These are phyloP conservation scores for Gallinago media DNA, from an alignment of 2,113 vertebrate species.

Conservation along the genomic window DNA sequence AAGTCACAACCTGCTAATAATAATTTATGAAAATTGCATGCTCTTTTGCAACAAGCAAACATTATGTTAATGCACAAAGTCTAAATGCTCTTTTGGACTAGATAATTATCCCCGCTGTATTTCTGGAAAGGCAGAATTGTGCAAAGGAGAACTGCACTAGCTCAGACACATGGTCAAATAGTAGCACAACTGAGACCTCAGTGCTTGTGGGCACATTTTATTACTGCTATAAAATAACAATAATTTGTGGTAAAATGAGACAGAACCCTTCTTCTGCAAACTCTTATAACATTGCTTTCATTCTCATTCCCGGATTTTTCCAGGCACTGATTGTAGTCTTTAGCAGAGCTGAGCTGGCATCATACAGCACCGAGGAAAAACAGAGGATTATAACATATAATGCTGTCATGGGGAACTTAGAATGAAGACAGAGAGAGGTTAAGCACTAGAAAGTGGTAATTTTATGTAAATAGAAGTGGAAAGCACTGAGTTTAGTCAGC, in stretches of 20 bases:
- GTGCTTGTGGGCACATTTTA: not conserved
- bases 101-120: not conserved
- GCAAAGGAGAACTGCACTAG: not conserved
- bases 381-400: not conserved
- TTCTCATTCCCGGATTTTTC: not conserved
- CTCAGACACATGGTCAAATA: not conserved
- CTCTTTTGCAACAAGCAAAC: not conserved
- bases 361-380: not conserved
- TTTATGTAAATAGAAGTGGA: constrained; percentile 17
- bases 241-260: not conserved
- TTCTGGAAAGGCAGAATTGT: not conserved
- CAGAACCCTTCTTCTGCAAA: not conserved
- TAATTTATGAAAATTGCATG: not conserved
- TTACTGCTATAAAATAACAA: not conserved
- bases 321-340: not conserved
- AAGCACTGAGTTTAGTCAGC: constrained; percentile 1
- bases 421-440: not conserved
- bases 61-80: not conserved
- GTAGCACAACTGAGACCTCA: not conserved
- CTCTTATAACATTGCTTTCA: not conserved
- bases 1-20: not conserved
- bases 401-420: not conserved
- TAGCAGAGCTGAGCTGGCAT: not conserved
- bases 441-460: not conserved
- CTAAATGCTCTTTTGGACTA: not conserved